A percentile compares a stretch with the other conserved stretches of the same genome.
These are phyloP conservation scores for Muscina levida DNA, from an alignment of 2,888 invertebrate genomes.

Conservation along the genomic window DNA sequence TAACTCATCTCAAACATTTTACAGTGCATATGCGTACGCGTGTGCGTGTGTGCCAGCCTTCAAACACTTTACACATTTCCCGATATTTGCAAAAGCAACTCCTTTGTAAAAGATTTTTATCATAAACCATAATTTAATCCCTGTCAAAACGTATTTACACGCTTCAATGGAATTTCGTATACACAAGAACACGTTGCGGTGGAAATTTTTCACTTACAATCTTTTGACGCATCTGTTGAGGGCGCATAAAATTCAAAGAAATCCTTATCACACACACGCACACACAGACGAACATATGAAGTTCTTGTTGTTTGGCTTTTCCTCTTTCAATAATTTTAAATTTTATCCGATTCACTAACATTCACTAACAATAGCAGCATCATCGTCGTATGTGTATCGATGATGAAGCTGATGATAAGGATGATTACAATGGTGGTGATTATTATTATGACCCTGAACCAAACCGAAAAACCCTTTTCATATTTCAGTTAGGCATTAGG, in stretches of 20 bases:
- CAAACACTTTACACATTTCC: conserved; percentile 33
- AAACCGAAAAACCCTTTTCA: conserved; percentile 20
- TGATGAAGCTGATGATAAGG: neutral
- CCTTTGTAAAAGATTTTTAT: conserved; percentile 30
- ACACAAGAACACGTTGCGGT: neutral
- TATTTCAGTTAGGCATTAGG: neutral
- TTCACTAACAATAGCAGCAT: neutral
- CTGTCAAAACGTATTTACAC: conserved; percentile 44
- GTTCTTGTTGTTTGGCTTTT: neutral
- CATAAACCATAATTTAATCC: conserved; percentile 51
- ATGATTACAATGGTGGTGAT: conserved; percentile 22
- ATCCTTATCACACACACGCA: conserved; percentile 7
- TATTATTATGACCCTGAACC: conserved; percentile 16
- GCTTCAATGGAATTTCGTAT: conserved; percentile 32
- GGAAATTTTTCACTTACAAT: neutral
- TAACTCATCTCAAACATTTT: conserved; percentile 24
- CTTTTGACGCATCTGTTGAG: conserved; percentile 12
- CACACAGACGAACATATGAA: neutral
- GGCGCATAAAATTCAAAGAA: neutral
- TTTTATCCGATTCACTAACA: conserved; percentile 4
- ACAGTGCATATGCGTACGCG: too few relatives aligned
- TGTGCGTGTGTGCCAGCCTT: conserved; percentile 8
- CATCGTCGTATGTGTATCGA: neutral
- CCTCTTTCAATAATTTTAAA: conserved; percentile 25
- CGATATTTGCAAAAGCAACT: neutral